Evolutionary conservation across 2,888 invertebrate genomes (phyloP).

Genomic region (Meta bourneti): DNA sequence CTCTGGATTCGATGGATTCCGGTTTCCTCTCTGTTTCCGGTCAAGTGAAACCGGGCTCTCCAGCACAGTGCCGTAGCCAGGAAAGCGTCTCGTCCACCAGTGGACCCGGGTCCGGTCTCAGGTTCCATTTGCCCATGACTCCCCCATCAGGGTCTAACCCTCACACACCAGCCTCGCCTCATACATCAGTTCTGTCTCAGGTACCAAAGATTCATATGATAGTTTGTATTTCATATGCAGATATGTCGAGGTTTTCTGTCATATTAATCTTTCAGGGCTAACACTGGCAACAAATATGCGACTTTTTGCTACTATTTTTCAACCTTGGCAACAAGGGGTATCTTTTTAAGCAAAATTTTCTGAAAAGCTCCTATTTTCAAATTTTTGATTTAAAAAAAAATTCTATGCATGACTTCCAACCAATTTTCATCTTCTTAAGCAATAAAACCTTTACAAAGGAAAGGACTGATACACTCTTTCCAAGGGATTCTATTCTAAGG

Average conservation of each 20-base stretch:
- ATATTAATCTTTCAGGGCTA: neutral
- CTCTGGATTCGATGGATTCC: conserved; percentile 86
- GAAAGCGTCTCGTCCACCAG: conserved; percentile 80
- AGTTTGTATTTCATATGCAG: neutral
- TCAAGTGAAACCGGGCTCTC: conserved; percentile 78
- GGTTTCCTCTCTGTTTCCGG: conserved; percentile 79
- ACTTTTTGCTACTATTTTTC: no score
- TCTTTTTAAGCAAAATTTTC: no score
- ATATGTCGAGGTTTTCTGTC: conserved; percentile 18
- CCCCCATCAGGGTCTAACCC: conserved; percentile 90
- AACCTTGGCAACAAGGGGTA: no score
- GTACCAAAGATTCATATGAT: conserved; percentile 54
- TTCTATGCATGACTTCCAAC: no score
- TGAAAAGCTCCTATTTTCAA: no score
- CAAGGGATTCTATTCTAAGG: no score
- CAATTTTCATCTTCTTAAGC: no score
- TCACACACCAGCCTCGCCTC: conserved; percentile 92
- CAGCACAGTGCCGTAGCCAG: conserved; percentile 77
- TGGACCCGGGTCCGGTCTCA: conserved; percentile 79
- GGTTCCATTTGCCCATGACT: conserved; percentile 92
- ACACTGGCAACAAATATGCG: no score
- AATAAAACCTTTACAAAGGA: no score
- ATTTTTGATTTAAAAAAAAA: no score
- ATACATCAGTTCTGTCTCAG: conserved; percentile 82
- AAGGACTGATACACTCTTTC: no score